Base-by-base conservation (phyloP, 2,113 vertebrate genomes). In the Tragulus kanchil region DNA sequence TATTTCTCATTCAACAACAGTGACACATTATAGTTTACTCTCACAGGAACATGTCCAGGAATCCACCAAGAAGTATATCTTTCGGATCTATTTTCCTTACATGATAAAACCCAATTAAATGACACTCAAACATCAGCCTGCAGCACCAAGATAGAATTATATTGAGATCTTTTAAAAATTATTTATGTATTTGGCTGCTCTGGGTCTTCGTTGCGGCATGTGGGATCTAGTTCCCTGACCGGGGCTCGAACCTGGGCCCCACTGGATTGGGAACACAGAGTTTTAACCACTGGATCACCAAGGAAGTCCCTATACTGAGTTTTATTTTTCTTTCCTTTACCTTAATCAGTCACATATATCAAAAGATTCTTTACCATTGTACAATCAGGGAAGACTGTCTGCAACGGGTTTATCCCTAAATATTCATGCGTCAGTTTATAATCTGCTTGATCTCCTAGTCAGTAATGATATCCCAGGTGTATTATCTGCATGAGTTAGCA, bases 91-190 rank as follows among this genome's bases (percentile, higher is more conserved):
- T 19, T 71, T 86, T 69, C 17, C 17, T 8, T 61, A 11, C 10
- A 48, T 56, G 59, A 36, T 65, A 83, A 85, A 87, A 64, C 15
- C 13, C 75, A 95, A 28, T 26, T 75, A 92, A 88, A 88, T 83
- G 56, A 21, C 26, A 71, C 0, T 3, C 65, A 67, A 50, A 67
- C 36, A 75, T 58, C 28, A 26, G n/a, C 3, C 54, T 3, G 28
- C 19, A 23, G 28, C 12, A 85, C n/a, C 45, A 79, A 91, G 25
- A 31, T 42, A 50, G 21, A n/a, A n/a, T n/a, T n/a, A n/a, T n/a
- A n/a, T n/a, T n/a, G n/a, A n/a, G n/a, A n/a, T n/a, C n/a, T n/a
- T n/a, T n/a, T n/a, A n/a, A n/a, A n/a, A n/a, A n/a, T n/a, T n/a
- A n/a, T n/a, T n/a, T n/a, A n/a, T n/a, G n/a, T n/a, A n/a, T n/a